Percentiles rank a stretch among this genome's conserved stretches.
These are phyloP conservation scores for Apteryx owenii DNA, from an alignment of 2,113 vertebrate species.

Conservation along the genomic window DNA sequence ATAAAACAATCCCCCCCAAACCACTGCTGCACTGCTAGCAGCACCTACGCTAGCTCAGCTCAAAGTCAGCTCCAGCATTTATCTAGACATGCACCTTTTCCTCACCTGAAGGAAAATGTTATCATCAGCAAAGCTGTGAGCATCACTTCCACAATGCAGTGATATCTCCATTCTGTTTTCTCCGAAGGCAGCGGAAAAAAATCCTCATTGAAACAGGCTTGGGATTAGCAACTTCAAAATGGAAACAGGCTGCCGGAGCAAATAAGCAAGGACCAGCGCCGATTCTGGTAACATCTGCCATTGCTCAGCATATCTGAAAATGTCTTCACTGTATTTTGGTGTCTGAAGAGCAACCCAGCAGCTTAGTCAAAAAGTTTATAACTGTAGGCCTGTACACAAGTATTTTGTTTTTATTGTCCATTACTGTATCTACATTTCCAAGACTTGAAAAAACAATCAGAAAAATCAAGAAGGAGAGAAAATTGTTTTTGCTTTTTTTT, in stretches of 20 bases:
- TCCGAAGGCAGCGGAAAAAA: neutral
- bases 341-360: neutral
- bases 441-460: neutral
- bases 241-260: neutral
- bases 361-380: neutral
- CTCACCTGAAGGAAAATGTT: slow-evolving; percentile 3
- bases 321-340: neutral
- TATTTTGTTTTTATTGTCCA: neutral
- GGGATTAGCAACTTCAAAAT: neutral
- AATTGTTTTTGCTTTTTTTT: neutral
- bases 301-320: neutral
- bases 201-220: neutral
- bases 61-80: neutral
- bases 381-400: neutral
- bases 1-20: no score
- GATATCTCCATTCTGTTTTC: neutral
- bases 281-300: neutral
- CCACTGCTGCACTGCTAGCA: neutral
- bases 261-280: neutral
- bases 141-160: neutral
- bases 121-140: neutral
- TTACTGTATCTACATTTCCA: neutral
- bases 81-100: neutral
- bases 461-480: neutral
- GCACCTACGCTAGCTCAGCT: neutral